Evolutionary conservation across 2,888 invertebrate species (phyloP).

Genomic region (Idaea aversata): DNA sequence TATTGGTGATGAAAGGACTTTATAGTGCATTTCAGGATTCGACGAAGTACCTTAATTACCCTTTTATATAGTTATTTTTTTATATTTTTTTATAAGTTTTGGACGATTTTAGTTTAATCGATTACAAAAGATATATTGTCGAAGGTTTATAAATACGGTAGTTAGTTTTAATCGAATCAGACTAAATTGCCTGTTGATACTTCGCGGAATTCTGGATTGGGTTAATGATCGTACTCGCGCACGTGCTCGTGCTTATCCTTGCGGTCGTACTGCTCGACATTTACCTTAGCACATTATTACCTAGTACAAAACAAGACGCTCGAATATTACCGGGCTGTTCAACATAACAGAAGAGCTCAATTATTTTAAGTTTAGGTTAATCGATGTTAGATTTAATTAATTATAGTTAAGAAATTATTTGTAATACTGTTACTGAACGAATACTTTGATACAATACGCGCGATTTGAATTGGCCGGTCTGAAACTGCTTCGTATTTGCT

Average conservation of each 20-base stretch:
- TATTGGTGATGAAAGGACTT: conserved; percentile 11
- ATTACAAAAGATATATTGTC: too few species aligned
- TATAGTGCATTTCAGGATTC: conserved; percentile 29
- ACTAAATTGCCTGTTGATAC: background rate
- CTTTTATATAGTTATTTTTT: too few species aligned
- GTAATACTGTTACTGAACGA: background rate
- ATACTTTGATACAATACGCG: background rate
- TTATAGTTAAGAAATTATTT: conserved; percentile 8
- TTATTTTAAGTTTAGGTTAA: conserved; percentile 33
- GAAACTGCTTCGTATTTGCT: too few species aligned
- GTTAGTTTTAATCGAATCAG: too few species aligned
- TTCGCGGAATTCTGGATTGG: background rate
- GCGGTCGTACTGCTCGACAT: background rate
- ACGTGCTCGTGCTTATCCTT: background rate
- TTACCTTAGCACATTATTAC: conserved; percentile 11
- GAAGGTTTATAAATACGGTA: too few species aligned
- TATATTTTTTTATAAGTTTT: too few species aligned
- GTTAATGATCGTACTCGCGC: background rate
- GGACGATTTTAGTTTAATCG: too few species aligned
- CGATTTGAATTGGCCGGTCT: background rate
- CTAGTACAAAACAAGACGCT: conserved; percentile 32
- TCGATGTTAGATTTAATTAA: conserved; percentile 49
- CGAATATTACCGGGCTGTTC: conserved; percentile 24
- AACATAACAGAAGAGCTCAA: conserved; percentile 50
- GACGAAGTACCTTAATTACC: conserved; percentile 15